Percentiles rank a stretch among this genome's conserved stretches.
These are phyloP conservation scores for Ellobium chinense DNA, from an alignment of 2,888 invertebrate species.

Conservation along the genomic window DNA sequence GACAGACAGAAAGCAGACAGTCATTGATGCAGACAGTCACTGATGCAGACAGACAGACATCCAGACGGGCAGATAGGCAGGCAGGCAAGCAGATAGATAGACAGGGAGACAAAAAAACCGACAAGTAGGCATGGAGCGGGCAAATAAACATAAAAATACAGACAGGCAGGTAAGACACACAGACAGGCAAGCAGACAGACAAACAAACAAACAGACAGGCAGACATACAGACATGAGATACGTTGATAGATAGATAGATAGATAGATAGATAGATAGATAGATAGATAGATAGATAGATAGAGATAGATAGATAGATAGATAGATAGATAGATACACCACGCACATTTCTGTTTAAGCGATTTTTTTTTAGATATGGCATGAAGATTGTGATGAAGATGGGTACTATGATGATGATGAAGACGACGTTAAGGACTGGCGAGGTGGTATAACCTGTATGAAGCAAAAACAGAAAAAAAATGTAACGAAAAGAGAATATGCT, in stretches of 20 bases:
- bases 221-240: conserved; percentile 3
- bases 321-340: not conserved
- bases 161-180: not conserved
- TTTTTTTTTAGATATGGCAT: too few species aligned
- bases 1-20: not conserved
- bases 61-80: not conserved
- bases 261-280: not conserved
- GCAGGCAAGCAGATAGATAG: not conserved
- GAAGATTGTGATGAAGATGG: too few species aligned
- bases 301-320: not conserved
- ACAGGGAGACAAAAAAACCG: not conserved
- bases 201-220: not conserved
- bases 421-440: too few species aligned
- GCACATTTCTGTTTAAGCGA: too few species aligned
- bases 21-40: not conserved
- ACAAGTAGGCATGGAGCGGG: too few species aligned
- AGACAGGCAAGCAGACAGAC: too few species aligned
- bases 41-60: not conserved
- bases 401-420: too few species aligned
- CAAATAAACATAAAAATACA: too few species aligned
- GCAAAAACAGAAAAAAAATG: too few species aligned
- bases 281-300: not conserved
- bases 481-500: too few species aligned
- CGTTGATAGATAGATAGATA: conserved; percentile 3
- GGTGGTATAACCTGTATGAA: too few species aligned